A percentile compares a stretch with the other conserved stretches of the same genome.
Evolutionary conservation across 2,888 invertebrate genomes (phyloP).

Genomic region (Phengaris arion): DNA sequence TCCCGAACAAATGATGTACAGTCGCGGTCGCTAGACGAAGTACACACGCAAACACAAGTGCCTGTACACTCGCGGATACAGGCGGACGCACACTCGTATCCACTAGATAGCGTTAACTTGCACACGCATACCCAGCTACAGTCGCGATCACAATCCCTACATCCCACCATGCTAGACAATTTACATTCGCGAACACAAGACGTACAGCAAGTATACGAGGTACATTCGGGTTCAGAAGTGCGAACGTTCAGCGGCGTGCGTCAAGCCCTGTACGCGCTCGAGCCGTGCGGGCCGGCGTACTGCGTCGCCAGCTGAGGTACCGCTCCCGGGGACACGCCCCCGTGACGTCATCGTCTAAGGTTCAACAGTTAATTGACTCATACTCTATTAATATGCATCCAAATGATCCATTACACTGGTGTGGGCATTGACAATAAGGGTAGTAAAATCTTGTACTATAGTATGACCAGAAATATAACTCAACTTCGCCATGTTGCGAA

Average conservation of each 20-base stretch:
- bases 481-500: too few species aligned
- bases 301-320: slow-evolving; percentile 35
- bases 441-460: too few species aligned
- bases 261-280: slow-evolving; percentile 2
- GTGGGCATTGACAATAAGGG: not conserved
- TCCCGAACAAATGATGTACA: not conserved
- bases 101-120: not conserved
- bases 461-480: too few species aligned
- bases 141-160: not conserved
- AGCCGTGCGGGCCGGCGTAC: slow-evolving; percentile 10
- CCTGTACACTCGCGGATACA: not conserved
- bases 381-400: not conserved
- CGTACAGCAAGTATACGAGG: not conserved
- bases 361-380: not conserved
- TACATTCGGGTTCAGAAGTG: slow-evolving; percentile 50
- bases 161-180: not conserved
- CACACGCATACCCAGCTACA: not conserved
- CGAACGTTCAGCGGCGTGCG: slow-evolving; percentile 33
- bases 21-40: not conserved
- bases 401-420: not conserved
- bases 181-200: not conserved
- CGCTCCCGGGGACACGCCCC: slow-evolving; percentile 36
- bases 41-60: not conserved
- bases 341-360: slow-evolving; percentile 19
- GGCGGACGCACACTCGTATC: too few species aligned